Evolutionary conservation across 2,113 vertebrate genomes (phyloP).

Genomic region (Trochalopteron elliotii): DNA sequence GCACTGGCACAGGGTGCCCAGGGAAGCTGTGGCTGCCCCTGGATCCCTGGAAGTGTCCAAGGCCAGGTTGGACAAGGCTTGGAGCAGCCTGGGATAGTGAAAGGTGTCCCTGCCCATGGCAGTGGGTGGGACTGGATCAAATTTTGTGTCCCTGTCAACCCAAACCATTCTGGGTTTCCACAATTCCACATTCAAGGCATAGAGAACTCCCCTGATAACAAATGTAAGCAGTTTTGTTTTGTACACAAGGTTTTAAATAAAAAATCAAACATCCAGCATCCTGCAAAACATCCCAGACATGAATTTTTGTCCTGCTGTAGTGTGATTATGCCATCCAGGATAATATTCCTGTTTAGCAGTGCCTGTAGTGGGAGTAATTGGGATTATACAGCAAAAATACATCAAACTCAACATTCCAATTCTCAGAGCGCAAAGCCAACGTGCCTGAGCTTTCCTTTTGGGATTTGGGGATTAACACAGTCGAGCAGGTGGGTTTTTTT

Average conservation of each 20-base stretch:
- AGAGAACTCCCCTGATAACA: not conserved
- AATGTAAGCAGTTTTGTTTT: fast-evolving
- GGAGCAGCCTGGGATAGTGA: fast-evolving
- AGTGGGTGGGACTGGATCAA: not conserved
- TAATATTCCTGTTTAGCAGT: not conserved
- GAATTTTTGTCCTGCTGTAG: not conserved
- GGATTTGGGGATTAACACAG: no score
- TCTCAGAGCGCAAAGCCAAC: fast-evolving
- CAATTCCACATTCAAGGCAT: fast-evolving
- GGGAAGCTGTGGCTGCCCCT: not conserved
- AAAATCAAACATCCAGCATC: not conserved
- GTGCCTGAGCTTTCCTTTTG: not conserved
- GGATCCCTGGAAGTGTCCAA: not conserved
- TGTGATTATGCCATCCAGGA: not conserved
- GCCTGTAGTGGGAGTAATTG: not conserved
- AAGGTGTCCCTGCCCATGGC: not conserved
- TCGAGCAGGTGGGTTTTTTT: fast-evolving
- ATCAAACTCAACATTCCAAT: fast-evolving
- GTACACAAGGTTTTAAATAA: not conserved
- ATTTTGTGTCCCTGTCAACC: not conserved
- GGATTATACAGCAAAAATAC: not conserved
- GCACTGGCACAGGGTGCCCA: not conserved
- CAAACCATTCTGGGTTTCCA: not conserved
- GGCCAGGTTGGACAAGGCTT: fast-evolving
- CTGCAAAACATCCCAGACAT: not conserved